These are phyloP conservation scores for Corticium candelabrum DNA, from an alignment of 37 sponge, comb jelly and placozoan genomes.

Conservation along the genomic window DNA sequence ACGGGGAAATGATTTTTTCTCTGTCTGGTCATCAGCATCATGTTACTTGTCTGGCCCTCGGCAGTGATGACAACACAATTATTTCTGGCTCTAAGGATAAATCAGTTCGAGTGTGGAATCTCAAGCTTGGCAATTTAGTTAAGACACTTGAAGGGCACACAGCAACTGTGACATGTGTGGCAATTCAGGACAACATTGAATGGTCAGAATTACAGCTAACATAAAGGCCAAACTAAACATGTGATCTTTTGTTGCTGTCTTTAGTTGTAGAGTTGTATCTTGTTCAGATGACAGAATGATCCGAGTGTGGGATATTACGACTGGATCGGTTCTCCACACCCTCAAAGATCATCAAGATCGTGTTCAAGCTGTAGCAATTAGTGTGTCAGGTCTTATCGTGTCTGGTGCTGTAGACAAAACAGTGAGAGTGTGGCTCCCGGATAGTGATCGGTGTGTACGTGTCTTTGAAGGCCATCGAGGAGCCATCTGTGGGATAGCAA, in stretches of 20 bases:
- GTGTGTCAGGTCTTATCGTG: neutral
- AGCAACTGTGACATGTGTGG: conserved; percentile 39
- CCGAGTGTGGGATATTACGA: conserved; percentile 32
- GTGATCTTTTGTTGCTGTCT: no score
- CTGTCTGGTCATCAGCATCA: neutral
- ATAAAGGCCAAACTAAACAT: no score
- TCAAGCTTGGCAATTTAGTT: conserved; percentile 24
- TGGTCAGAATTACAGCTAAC: no score
- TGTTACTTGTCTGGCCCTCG: neutral
- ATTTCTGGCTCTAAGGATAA: conserved; percentile 36
- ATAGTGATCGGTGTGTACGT: neutral
- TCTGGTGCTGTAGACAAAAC: conserved; percentile 3
- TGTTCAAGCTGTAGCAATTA: neutral
- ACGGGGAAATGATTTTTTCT: neutral
- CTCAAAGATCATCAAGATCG: conserved; percentile 11
- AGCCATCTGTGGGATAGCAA: conserved; percentile 6
- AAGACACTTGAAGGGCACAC: conserved; percentile 56
- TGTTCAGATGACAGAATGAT: conserved; percentile 17
- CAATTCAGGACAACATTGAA: neutral
- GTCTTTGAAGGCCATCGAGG: conserved; percentile 12
- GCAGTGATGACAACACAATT: neutral
- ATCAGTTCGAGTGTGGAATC: conserved; percentile 45
- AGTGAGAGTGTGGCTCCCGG: neutral
- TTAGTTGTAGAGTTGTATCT: no score
- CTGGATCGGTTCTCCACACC: conserved; percentile 19